These are phyloP conservation scores for Parauchenoglanis ngamensis DNA, from an alignment of 2,797 vertebrate species.

Conservation along the genomic window DNA sequence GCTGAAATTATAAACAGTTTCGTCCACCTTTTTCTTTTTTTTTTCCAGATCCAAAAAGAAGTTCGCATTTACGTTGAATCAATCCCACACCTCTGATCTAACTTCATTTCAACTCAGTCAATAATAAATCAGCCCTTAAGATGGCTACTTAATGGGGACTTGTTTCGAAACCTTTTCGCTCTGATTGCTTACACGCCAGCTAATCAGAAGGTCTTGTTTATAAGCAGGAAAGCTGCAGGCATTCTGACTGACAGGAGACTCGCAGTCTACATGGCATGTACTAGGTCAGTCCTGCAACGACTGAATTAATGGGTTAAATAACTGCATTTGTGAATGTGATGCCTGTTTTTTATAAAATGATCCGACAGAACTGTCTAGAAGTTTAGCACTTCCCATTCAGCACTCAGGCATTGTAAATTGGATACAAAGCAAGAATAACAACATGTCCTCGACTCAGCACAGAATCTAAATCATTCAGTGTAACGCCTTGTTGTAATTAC, in stretches of 20 bases:
- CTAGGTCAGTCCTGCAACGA: background rate
- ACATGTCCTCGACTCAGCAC: background rate
- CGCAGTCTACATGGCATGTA: background rate
- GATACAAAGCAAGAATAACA: background rate
- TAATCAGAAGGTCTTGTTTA: background rate
- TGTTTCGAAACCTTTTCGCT: background rate
- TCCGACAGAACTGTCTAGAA: background rate
- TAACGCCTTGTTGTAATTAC: slow-evolving; percentile 36
- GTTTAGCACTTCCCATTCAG: background rate
- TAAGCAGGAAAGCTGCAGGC: background rate
- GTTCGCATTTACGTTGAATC: background rate
- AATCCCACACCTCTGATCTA: background rate
- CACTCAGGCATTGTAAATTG: background rate
- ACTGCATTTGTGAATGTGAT: background rate
- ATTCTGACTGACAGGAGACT: background rate
- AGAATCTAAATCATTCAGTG: slow-evolving; percentile 35
- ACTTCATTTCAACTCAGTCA: background rate
- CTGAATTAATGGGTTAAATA: background rate
- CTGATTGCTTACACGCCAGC: background rate
- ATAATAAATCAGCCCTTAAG: background rate
- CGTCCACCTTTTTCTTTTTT: too few species aligned
- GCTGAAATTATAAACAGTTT: too few species aligned
- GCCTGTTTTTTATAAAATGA: background rate
- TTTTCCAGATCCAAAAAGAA: background rate
- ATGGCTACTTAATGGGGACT: background rate